Conservation (phyloP, 2,888 invertebrate genomes). For the Caenorhabditis doughertyi region DNA sequence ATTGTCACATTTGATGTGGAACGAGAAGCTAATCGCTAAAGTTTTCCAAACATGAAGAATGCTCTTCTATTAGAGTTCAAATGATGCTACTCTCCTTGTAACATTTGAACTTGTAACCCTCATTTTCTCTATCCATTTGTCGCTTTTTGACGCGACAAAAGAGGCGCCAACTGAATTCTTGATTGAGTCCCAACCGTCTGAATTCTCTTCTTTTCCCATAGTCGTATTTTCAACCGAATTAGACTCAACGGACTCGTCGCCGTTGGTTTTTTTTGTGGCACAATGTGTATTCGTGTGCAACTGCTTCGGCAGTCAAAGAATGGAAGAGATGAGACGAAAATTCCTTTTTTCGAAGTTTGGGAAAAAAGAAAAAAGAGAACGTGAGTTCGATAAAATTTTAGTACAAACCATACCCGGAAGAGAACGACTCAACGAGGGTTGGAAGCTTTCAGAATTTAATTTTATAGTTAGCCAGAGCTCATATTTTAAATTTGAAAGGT, state of each 20-base stretch:
- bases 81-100: not conserved
- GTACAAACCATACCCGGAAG: not conserved
- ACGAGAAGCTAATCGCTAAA: no score
- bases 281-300: conserved; percentile 26
- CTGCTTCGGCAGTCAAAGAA: conserved; percentile 26
- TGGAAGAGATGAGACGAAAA: conserved; percentile 22
- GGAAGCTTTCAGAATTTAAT: no score
- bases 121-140: conserved; percentile 42
- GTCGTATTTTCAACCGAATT: conserved; percentile 39
- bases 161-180: conserved; percentile 60
- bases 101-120: conserved; percentile 3
- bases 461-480: no score
- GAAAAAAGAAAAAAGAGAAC: conserved; percentile 15
- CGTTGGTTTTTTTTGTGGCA: conserved; percentile 21
- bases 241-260: conserved; percentile 42
- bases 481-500: no score
- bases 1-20: no score
- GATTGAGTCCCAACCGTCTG: conserved; percentile 53
- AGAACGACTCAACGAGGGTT: no score
- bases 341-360: no score
- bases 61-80: not conserved
- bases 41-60: no score
- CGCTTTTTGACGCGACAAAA: conserved; percentile 53
- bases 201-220: conserved; percentile 12
- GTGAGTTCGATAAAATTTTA: conserved; percentile 43